Evolutionary conservation across 2,888 invertebrate genomes (phyloP).

Genomic region (Patella pellucida): DNA sequence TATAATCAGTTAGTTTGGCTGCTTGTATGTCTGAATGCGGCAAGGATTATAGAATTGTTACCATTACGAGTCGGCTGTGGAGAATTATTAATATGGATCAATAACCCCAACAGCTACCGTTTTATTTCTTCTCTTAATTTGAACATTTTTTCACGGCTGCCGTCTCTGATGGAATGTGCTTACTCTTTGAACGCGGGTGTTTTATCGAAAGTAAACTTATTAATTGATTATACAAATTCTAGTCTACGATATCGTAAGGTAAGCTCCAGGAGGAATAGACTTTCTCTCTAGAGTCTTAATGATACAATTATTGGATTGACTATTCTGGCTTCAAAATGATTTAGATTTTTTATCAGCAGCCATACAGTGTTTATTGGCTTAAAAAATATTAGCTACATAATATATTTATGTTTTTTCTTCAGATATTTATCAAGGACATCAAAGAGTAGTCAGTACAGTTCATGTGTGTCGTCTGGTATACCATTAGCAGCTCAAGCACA

Average conservation of each 20-base stretch:
- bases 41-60: slow-evolving; percentile 11
- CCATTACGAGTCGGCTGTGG: slow-evolving; percentile 1
- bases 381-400: no score
- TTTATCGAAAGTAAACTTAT: no score
- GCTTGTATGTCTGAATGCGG: neutral
- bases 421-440: neutral
- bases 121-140: slow-evolving; percentile 7
- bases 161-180: neutral
- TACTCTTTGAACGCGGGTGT: neutral
- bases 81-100: slow-evolving; percentile 11
- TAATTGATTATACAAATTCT: no score
- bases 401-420: neutral
- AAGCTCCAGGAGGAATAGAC: no score
- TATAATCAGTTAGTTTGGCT: slow-evolving; percentile 4
- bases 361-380: no score
- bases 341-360: no score
- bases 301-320: no score
- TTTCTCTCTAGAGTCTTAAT: no score
- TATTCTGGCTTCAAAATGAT: no score
- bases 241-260: no score
- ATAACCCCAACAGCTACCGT: neutral
- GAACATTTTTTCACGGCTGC: neutral
- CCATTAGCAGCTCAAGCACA: neutral
- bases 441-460: neutral
- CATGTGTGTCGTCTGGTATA: neutral